phyloP scores from a whole-genome alignment of 2,113 vertebrate species.

The Gymnorhina tibicen region DNA sequence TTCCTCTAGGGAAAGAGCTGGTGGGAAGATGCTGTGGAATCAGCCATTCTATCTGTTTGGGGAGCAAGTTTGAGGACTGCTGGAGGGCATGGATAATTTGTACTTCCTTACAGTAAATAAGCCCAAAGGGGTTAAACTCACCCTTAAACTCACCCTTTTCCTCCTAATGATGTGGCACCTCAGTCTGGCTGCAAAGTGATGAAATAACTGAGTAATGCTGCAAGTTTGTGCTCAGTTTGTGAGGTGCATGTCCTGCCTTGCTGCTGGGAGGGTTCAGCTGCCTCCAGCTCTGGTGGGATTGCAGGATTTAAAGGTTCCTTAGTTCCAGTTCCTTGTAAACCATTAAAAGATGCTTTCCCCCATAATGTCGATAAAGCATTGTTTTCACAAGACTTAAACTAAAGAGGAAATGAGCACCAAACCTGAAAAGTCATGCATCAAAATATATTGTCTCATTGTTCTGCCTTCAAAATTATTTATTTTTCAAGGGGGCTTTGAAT shows the following conservation, averaged over 20 bases:
- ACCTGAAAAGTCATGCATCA: neutral
- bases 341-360: neutral
- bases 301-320: neutral
- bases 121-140: slow-evolving; percentile 7
- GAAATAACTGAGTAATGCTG: slow-evolving; percentile 14
- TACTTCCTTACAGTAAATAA: neutral
- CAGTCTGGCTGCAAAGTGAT: neutral
- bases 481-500: neutral
- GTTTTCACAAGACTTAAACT: neutral
- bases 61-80: neutral
- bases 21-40: neutral
- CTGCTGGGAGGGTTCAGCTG: neutral
- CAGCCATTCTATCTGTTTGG: neutral
- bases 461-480: neutral
- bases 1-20: neutral
- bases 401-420: neutral
- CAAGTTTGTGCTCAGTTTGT: neutral
- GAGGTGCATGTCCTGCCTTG: neutral
- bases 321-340: neutral
- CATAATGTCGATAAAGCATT: neutral
- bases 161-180: neutral
- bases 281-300: neutral
- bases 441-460: neutral
- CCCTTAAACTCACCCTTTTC: neutral
- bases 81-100: neutral